Evolutionary conservation across 2,888 invertebrate species (phyloP).

Genomic region (Drosophila paucipuncta): DNA sequence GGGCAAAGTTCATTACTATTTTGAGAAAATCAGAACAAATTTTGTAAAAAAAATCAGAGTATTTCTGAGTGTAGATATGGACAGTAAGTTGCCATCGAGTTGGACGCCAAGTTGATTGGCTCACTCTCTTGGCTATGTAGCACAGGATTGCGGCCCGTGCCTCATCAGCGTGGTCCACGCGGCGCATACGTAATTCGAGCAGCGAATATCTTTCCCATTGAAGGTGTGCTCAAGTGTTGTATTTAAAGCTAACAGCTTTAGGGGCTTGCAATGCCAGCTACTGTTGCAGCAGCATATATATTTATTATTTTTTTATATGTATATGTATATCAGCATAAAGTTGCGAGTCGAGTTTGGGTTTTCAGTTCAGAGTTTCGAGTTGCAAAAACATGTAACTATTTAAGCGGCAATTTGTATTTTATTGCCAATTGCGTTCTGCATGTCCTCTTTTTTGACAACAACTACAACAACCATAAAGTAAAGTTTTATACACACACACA

Average conservation of each 20-base stretch:
- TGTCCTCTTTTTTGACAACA: slow-evolving; percentile 22
- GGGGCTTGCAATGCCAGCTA: background rate
- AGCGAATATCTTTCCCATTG: slow-evolving; percentile 4
- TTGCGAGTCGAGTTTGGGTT: slow-evolving; percentile 11
- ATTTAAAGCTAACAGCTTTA: slow-evolving; percentile 3
- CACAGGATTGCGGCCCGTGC: slow-evolving; percentile 11
- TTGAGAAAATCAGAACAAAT: too few species aligned
- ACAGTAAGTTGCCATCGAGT: slow-evolving; percentile 8
- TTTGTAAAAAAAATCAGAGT: too few species aligned
- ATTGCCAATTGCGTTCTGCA: slow-evolving; percentile 65
- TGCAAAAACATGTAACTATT: slow-evolving; percentile 66
- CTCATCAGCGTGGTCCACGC: slow-evolving; percentile 12
- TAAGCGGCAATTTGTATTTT: slow-evolving; percentile 80
- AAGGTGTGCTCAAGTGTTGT: background rate
- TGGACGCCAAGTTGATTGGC: slow-evolving; percentile 21
- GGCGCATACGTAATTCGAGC: slow-evolving; percentile 41
- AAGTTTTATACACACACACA: slow-evolving; percentile 28
- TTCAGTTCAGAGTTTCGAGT: slow-evolving; percentile 4
- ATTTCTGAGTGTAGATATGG: slow-evolving; percentile 1
- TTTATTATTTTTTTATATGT: background rate
- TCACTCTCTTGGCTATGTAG: slow-evolving; percentile 2
- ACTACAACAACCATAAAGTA: slow-evolving; percentile 15
- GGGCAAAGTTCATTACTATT: too few species aligned
- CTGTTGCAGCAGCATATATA: background rate
- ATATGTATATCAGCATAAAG: background rate